These are phyloP conservation scores for Ctenoplectra terminalis DNA, from an alignment of 1,140 invertebrate genomes.

Conservation along the genomic window DNA sequence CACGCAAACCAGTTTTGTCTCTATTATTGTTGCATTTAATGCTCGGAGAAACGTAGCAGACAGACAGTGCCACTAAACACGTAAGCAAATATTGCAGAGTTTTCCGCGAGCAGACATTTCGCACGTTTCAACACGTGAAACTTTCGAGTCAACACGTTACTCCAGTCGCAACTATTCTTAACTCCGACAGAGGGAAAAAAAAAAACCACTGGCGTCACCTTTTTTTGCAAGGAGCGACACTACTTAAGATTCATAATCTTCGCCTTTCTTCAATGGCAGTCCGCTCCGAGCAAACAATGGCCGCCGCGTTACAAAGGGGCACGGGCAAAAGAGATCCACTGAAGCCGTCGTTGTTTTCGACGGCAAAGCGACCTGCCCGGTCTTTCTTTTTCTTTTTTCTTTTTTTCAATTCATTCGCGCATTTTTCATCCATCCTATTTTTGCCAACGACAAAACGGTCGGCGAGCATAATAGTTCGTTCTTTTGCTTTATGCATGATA, in stretches of 20 bases:
- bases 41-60: neutral
- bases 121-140: neutral
- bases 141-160: neutral
- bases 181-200: neutral
- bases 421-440: neutral
- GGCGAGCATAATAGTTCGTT: slow-evolving; percentile 9
- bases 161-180: neutral
- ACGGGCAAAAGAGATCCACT: neutral
- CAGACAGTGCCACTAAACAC: neutral
- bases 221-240: neutral
- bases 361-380: neutral
- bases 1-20: neutral
- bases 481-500: neutral
- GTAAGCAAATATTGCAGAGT: neutral
- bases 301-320: neutral
- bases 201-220: neutral
- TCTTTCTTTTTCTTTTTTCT: too few relatives aligned
- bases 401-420: neutral
- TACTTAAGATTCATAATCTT: slow-evolving; percentile 16
- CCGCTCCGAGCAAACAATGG: neutral
- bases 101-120: neutral
- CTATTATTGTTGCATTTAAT: slow-evolving; percentile 3
- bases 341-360: slow-evolving; percentile 4
- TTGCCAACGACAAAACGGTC: neutral
- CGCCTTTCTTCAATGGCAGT: neutral